Conservation (phyloP, 2,888 invertebrate species). For the Hoplodrina blanda region DNA sequence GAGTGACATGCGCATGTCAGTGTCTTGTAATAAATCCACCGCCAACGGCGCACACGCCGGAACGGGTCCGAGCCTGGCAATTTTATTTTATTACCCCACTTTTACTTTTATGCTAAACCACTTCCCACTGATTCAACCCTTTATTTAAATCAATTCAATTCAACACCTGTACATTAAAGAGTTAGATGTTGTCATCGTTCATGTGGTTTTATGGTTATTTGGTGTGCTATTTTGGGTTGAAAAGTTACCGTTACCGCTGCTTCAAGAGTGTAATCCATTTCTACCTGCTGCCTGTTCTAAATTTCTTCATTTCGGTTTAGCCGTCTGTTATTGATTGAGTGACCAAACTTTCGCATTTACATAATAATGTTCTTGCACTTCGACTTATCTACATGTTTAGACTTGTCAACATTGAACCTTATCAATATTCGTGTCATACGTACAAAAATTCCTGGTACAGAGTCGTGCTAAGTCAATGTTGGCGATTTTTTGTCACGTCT, state of each 20-base stretch:
- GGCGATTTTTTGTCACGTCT: constrained; percentile 72
- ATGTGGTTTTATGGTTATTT: constrained; percentile 17
- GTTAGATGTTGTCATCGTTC: constrained; percentile 11
- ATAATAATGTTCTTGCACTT: constrained; percentile 23
- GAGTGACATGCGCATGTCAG: constrained; percentile 68
- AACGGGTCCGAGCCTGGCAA: constrained; percentile 76
- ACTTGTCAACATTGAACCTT: constrained; percentile 62
- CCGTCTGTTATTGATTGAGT: constrained; percentile 19
- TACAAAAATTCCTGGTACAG: constrained; percentile 67
- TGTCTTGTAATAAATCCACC: constrained; percentile 76
- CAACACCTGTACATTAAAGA: constrained; percentile 5
- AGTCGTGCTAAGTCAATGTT: constrained; percentile 68
- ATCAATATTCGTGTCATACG: constrained; percentile 75
- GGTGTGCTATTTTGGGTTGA: constrained; percentile 6
- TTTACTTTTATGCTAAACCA: constrained; percentile 80
- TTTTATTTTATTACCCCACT: constrained; percentile 84
- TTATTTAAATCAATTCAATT: constrained; percentile 45
- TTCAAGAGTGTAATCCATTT: background rate
- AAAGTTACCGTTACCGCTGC: background rate
- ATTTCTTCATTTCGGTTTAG: background rate
- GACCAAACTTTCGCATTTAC: constrained; percentile 17
- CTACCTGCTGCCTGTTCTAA: background rate
- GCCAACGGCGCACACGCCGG: constrained; percentile 68
- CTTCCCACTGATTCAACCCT: constrained; percentile 59
- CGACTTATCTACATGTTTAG: constrained; percentile 48